phyloP scores from a whole-genome alignment of 2,113 vertebrate genomes.

The Mesembrinibis cayennensis region DNA sequence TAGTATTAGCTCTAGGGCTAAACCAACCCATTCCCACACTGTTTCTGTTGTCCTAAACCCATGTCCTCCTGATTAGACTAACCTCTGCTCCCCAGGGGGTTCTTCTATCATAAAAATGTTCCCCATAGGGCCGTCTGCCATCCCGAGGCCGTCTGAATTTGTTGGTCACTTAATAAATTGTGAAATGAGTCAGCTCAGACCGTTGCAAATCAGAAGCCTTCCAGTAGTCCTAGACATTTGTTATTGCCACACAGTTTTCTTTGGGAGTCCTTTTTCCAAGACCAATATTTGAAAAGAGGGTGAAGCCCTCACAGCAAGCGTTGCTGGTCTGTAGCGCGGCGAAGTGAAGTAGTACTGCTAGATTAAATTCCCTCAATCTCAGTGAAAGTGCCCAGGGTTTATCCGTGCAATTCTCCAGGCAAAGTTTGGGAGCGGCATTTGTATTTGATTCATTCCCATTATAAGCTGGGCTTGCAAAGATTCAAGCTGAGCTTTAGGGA shows the following conservation, averaged over 20 bases:
- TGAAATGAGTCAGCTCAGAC: background rate
- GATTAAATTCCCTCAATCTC: background rate
- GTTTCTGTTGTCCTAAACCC: background rate
- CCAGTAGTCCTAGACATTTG: background rate
- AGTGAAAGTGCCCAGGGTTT: background rate
- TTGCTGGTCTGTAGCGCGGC: rapidly evolving
- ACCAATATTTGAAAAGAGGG: background rate
- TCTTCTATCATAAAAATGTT: background rate
- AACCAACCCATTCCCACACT: background rate
- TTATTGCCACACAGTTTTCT: background rate
- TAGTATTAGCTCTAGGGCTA: background rate
- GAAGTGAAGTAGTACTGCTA: background rate
- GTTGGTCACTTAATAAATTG: background rate
- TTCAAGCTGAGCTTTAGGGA: background rate
- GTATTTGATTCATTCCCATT: background rate
- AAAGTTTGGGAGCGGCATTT: background rate
- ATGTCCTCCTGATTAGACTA: background rate
- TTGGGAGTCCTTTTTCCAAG: background rate
- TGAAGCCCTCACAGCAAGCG: background rate
- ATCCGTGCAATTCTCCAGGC: background rate
- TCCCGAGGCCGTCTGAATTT: background rate
- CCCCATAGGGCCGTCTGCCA: background rate
- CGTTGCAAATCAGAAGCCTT: background rate
- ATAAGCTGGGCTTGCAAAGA: background rate
- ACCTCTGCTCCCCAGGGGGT: background rate